Base-by-base conservation (phyloP, 2,797 vertebrate genomes). In the Mastacembelus armatus region DNA sequence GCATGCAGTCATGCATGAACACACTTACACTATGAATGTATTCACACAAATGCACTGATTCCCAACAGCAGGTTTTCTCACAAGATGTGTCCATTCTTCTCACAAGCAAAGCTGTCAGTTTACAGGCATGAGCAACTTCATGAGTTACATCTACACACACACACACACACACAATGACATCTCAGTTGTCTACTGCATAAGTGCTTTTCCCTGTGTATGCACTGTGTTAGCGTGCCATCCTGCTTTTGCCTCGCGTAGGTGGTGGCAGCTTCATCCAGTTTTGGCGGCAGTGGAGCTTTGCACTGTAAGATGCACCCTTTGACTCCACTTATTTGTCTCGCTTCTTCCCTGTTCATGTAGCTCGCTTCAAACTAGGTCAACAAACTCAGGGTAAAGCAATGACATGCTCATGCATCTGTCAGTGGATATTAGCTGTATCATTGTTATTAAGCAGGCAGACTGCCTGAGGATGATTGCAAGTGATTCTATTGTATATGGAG, bases 381-480 rank as follows among this genome's bases (percentile, higher is more conserved):
- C 50, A 73, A 76, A 76, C 49, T 67, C 30, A 1, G 33, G 68
- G 67, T 63, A 60, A 79, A 72, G 61, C 65, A 7, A 2, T 64
- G 72, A 71, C 44, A 57, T 74, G 73, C 80, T 70, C 64, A 5
- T 59, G 71, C 85, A 78, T 83, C 82, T 67, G 85, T 84, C 78
- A 61, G 42, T 56, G 61, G 57, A 66, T 66, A 54, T 86, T 81
- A 88, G 78, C 42, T 1, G 26, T 59, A 55, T 80, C 40, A 30
- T 62, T 60, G 59, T 62, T 71, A 51, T 72, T 51, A 58, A 52
- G 39, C 44, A 43, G 45, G 35, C 52, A 18, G 49, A 50, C 30
- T 11, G 71, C 78, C 77, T 43, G 32, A 64, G 66, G 79, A 81
- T 68, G 26, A 39, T 22, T 69, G 58, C 39, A 71, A 50, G 40